Conservation (phyloP, 2,888 invertebrate genomes). For the Drosophila koepferae region DNA sequence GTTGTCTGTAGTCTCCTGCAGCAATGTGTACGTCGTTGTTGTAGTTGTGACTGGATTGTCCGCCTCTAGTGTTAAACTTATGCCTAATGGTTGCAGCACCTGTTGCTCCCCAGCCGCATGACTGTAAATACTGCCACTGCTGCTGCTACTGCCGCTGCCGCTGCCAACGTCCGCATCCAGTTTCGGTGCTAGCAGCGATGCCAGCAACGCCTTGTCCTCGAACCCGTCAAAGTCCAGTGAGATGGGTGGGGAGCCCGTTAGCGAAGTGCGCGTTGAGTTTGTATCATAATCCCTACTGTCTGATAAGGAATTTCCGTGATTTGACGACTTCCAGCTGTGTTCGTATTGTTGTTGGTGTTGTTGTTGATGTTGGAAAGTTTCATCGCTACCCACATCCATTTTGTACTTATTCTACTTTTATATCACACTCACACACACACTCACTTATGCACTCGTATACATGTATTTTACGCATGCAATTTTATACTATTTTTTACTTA, state of each 20-base stretch:
- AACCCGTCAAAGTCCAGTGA: constrained; percentile 59
- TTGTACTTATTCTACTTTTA: constrained; percentile 50
- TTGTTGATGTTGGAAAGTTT: constrained; percentile 38
- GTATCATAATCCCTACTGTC: constrained; percentile 78
- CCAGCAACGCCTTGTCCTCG: constrained; percentile 61
- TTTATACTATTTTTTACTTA: constrained; percentile 42
- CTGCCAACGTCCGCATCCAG: constrained; percentile 40
- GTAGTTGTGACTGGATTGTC: constrained; percentile 61
- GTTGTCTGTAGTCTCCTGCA: constrained; percentile 34
- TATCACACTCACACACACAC: constrained; percentile 50
- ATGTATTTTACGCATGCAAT: constrained; percentile 62
- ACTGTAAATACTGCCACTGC: constrained; percentile 32
- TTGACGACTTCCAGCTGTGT: constrained; percentile 58
- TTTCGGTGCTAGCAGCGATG: constrained; percentile 64
- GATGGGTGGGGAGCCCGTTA: constrained; percentile 66
- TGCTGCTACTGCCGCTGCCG: constrained; percentile 37
- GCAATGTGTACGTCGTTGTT: constrained; percentile 56
- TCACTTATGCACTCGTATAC: constrained; percentile 28
- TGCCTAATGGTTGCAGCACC: constrained; percentile 82
- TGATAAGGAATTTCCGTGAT: constrained; percentile 72
- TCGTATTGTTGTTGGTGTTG: constrained; percentile 53
- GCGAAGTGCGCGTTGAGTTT: constrained; percentile 71
- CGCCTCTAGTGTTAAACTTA: constrained; percentile 73
- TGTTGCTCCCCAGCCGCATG: constrained; percentile 75
- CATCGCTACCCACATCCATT: constrained; percentile 64